Conservation (phyloP, 2,888 invertebrate species). For the Poecilus cupreus region DNA sequence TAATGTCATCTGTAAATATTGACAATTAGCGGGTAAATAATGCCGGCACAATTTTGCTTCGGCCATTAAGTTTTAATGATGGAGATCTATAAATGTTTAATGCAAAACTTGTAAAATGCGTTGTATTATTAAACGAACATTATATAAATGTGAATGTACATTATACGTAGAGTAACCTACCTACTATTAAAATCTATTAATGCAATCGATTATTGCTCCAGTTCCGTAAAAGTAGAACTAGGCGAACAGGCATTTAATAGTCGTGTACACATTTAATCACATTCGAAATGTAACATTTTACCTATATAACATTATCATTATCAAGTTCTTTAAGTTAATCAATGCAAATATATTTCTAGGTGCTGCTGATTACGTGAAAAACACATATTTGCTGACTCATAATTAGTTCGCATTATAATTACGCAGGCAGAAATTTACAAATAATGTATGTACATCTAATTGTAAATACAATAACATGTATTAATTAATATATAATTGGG, state of each 20-base stretch:
- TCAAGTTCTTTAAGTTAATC: constrained; percentile 21
- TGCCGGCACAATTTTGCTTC: neutral
- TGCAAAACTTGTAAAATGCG: neutral
- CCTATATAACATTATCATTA: constrained; percentile 27
- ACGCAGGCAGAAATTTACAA: no score
- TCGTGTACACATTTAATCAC: constrained; percentile 20
- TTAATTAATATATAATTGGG: no score
- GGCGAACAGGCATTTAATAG: constrained; percentile 28
- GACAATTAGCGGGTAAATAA: neutral
- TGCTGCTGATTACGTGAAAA: neutral
- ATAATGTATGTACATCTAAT: no score
- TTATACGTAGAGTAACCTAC: constrained; percentile 9
- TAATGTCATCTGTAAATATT: no score
- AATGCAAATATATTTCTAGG: constrained; percentile 11
- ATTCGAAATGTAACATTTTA: constrained; percentile 23
- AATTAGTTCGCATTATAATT: no score
- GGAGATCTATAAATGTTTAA: neutral
- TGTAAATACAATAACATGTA: no score
- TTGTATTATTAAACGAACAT: constrained; percentile 11
- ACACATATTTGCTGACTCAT: neutral
- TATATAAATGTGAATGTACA: constrained; percentile 26
- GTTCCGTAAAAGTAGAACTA: constrained; percentile 34
- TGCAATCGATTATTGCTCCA: constrained; percentile 28
- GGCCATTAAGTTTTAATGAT: neutral
- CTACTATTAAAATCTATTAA: neutral